Percentiles rank a stretch among this genome's conserved stretches.
Evolutionary conservation across 2,797 vertebrate species (phyloP).

Genomic region (Gephyroberyx darwinii): DNA sequence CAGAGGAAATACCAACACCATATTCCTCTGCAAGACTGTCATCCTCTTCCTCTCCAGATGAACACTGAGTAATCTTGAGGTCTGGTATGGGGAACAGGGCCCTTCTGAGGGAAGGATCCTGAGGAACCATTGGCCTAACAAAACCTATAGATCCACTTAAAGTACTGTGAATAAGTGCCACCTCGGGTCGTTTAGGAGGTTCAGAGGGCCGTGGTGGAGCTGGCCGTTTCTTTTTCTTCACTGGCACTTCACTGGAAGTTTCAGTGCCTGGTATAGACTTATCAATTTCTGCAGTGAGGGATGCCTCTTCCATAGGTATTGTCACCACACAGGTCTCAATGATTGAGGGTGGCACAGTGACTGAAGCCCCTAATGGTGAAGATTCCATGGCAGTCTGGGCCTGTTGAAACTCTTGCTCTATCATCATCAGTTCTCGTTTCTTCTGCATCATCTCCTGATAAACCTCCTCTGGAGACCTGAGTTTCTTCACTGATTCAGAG

Average conservation of each 20-base stretch:
- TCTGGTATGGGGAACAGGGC: conserved; percentile 94
- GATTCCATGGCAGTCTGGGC: conserved; percentile 75
- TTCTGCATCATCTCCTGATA: conserved; percentile 91
- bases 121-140: conserved; percentile 81
- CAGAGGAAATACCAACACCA: conserved; percentile 74
- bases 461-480: conserved; percentile 86
- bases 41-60: conserved; percentile 94
- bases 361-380: conserved; percentile 81
- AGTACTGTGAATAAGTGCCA: conserved; percentile 69
- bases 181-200: conserved; percentile 78
- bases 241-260: conserved; percentile 82
- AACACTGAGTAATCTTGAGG: conserved; percentile 98
- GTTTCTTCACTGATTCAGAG: conserved; percentile 83
- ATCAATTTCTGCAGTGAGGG: conserved; percentile 73
- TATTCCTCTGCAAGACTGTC: conserved; percentile 87
- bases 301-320: conserved; percentile 83
- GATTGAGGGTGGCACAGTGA: conserved; percentile 77
- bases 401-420: conserved; percentile 81
- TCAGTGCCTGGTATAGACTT: conserved; percentile 80
- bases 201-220: conserved; percentile 83
- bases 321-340: conserved; percentile 89
- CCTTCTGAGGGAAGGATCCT: conserved; percentile 82
- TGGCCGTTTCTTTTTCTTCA: conserved; percentile 87
- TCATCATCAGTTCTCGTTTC: conserved; percentile 82
- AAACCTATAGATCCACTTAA: conserved; percentile 78